Base-by-base conservation (phyloP, 2,113 vertebrate genomes). In the Rhinopomastus cyanomelas region DNA sequence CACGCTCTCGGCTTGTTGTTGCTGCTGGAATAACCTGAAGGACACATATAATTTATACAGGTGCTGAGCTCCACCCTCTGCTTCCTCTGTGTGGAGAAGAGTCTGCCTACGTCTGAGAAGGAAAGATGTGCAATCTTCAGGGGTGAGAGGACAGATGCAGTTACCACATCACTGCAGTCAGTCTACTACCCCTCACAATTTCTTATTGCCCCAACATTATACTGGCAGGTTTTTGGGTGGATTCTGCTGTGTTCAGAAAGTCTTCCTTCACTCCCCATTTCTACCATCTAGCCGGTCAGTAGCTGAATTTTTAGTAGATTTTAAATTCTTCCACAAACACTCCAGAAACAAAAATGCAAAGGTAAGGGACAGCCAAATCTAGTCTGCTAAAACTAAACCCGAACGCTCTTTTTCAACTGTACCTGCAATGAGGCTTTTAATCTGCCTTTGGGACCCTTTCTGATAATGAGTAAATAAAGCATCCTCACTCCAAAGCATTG, bases 21-120 rank as follows among this genome's bases (percentile, higher is more conserved):
- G 80, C 61, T 62, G 76, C 78, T 92, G 89, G 86, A 88, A 89
- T 42, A 89, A 91, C 89, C 73, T 87, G 94, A 95, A 83, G 67
- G 71, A 87, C 85, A 95, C 88, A 87, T 90, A 94, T 94, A 93
- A 96, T 97, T 95, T 97, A 96, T 95, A 92, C 46, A 69, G 53
- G 53, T 2, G 0, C 64, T 11, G 61, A 85, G 88, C 94, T 96
- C 96, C 96, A 94, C 96, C 96, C 94, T 92, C 91, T 94, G 86
- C 92, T 66, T 94, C 81, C 81, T 90, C 68, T 62, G 56, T 57
- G 78, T 30, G 53, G 66, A 84, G 57, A 51, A 88, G 56, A 69
- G 72, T n/a, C 92, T 89, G 93, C 93, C 86, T 78, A 87, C 78
- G 27, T 66, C 62, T 59, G 48, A 68, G 53, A 85, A 13, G 22